Percentiles rank a stretch among this genome's conserved stretches.
phyloP scores from a whole-genome alignment of 2,888 invertebrate genomes.

The Tetanocera ferruginea region DNA sequence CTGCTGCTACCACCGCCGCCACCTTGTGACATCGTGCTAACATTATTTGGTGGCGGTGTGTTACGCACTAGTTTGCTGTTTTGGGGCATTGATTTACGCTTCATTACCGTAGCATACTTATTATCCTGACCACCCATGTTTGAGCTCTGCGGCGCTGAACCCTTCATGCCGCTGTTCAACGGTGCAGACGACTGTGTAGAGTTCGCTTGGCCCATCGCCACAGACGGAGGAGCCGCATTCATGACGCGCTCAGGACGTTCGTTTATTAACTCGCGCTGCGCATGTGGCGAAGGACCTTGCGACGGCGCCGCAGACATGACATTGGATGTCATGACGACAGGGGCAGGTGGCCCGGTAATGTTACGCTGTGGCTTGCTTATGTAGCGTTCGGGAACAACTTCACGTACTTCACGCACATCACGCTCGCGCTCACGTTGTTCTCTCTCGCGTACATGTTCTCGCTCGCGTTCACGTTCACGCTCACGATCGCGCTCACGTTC shows the following conservation, averaged over 20 bases:
- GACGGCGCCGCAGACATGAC: conserved; percentile 43
- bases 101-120: conserved; percentile 76
- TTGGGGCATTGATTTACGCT: conserved; percentile 76
- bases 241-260: conserved; percentile 39
- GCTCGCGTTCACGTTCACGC: conserved; percentile 53
- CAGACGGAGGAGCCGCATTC: conserved; percentile 33
- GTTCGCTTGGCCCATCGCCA: conserved; percentile 48
- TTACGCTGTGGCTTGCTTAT: conserved; percentile 63
- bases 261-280: conserved; percentile 48
- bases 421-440: conserved; percentile 57
- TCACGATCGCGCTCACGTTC: conserved; percentile 55
- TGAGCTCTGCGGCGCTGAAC: conserved; percentile 51
- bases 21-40: conserved; percentile 49
- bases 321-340: conserved; percentile 60
- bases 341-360: conserved; percentile 62
- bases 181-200: conserved; percentile 52
- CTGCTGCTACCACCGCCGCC: conserved; percentile 46
- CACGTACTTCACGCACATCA: conserved; percentile 47
- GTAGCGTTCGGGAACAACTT: conserved; percentile 62
- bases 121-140: conserved; percentile 49
- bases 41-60: conserved; percentile 72
- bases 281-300: conserved; percentile 45
- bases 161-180: conserved; percentile 50
- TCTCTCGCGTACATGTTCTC: conserved; percentile 47
- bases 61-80: conserved; percentile 77